Evolutionary conservation across 2,113 vertebrate genomes (phyloP), one percentile per base, ranked within the genome.

Genomic region (Bungarus multicinctus): DNA sequence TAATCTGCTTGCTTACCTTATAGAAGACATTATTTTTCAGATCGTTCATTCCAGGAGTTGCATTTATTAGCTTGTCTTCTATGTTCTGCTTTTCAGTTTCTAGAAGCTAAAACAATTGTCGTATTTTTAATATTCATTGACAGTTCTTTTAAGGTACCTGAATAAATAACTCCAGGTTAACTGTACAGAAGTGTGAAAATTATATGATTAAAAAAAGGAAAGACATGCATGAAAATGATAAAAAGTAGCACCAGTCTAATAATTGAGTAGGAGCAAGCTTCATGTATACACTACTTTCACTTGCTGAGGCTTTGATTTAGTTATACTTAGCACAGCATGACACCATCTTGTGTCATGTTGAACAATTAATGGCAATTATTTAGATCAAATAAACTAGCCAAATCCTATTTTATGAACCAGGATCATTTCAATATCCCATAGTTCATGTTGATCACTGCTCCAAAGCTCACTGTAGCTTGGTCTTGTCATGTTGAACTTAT

Each of bases 21-120:
- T 98, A 99, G 96, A 98, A 98, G 89, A 98, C 98, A 45, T 97
- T 96, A 0, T 96, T 94, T 87, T 96, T 97, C 23, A 97, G 91
- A 23, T 96, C 98, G 94, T 12, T 0, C 52, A 98, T 9, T 52
- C 88, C 91, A 88, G 97, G 97, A 86, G 97, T 99, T 95, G 99
- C 99, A 23, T 45, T 87, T 45, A 87, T 27, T 30, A 99, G 98
- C n/a, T 99, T 97, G 0, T 97, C 90, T 95, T 45, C 39, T 91
- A 98, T 96, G 2, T 39, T 47, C 16, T 22, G 93, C 97, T 98
- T 99, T 85, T 99, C 96, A 8, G 98, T 96, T 12, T 94, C 93
- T 74, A 92, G 97, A 94, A 99, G 96, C 99, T 99, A 94, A 94
- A 96, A 97, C 60, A 12, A 95, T 55, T 25, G 22, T 93, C 91